Evolutionary conservation across 2,113 vertebrate species (phyloP).

Genomic region (Percopsis transmontana): DNA sequence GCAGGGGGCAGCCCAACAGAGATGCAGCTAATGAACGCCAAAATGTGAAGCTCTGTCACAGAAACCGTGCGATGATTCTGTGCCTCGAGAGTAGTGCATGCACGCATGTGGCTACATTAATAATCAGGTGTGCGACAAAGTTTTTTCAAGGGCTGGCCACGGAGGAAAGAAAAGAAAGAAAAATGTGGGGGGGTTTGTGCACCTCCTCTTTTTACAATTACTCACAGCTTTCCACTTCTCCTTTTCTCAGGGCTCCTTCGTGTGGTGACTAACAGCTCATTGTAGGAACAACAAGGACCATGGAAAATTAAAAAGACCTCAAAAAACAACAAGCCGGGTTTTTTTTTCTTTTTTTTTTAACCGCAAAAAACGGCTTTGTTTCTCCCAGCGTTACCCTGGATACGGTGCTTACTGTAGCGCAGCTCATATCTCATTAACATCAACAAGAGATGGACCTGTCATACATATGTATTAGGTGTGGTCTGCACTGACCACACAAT

Average conservation of each 20-base stretch:
- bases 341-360: conserved; percentile 6
- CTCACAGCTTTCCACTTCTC: neutral
- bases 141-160: no score
- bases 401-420: conserved; percentile 11
- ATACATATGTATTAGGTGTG: conserved; percentile 22
- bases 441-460: neutral
- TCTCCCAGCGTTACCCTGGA: neutral
- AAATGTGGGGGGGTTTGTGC: neutral
- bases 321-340: conserved; percentile 14
- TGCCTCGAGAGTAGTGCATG: neutral
- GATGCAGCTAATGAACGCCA: conserved; percentile 5
- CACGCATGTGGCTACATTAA: neutral
- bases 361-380: conserved; percentile 2
- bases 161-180: no score
- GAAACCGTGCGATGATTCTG: neutral
- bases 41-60: conserved; percentile 4
- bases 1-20: neutral
- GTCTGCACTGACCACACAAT: neutral
- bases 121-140: conserved; percentile 18
- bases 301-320: neutral
- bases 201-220: conserved; percentile 45
- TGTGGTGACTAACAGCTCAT: conserved; percentile 7
- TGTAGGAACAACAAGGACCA: conserved; percentile 6
- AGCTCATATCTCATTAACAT: conserved; percentile 23
- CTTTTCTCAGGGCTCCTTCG: neutral